phyloP scores from a whole-genome alignment of 2,113 vertebrate genomes.

The Hemibates koningsi region DNA sequence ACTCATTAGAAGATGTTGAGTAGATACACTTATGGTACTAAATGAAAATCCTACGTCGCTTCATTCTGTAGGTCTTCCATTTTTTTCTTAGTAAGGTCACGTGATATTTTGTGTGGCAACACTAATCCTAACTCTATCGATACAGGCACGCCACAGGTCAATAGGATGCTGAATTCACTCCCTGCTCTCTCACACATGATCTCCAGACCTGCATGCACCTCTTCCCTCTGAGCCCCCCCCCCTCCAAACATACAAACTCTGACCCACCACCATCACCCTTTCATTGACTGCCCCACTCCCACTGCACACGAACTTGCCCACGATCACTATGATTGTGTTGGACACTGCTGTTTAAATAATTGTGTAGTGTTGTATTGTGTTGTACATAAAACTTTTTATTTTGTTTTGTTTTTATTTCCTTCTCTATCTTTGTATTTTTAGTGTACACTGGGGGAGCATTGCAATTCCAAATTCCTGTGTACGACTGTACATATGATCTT shows the following conservation, averaged over 20 bases:
- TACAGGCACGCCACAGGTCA: neutral
- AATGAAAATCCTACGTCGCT: neutral
- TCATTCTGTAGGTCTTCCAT: neutral
- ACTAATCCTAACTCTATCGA: neutral
- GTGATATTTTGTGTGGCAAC: neutral
- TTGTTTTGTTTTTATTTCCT: neutral
- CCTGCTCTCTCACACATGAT: neutral
- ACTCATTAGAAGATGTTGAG: neutral
- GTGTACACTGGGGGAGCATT: neutral
- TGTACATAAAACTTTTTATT: neutral
- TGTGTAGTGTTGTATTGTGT: neutral
- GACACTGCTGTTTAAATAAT: neutral
- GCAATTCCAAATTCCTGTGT: neutral
- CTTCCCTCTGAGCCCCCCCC: neutral
- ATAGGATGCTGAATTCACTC: neutral
- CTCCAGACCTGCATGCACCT: neutral
- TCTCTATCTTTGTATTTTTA: neutral
- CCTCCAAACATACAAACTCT: neutral
- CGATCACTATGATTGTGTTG: neutral
- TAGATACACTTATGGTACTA: neutral
- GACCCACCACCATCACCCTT: neutral
- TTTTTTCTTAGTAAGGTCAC: neutral
- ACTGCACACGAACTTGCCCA: neutral
- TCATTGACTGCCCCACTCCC: neutral
- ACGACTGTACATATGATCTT: neutral